Conservation (phyloP, 2,888 invertebrate genomes). For the Eueremaeus valkanovi region DNA sequence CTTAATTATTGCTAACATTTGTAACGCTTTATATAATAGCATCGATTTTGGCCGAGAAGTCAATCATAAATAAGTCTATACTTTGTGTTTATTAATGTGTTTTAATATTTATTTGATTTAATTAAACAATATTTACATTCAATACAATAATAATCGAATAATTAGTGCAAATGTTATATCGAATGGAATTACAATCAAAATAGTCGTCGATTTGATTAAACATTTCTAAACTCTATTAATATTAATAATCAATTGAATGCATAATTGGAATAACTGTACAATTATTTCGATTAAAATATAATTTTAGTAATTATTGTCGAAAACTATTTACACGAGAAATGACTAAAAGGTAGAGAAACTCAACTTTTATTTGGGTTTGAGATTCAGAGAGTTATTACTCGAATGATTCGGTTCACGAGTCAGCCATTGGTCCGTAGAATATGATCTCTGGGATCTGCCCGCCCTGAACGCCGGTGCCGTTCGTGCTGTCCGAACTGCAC, state of each 20-base stretch:
- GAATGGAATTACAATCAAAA: no score
- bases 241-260: neutral
- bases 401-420: conserved; percentile 2
- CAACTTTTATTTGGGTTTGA: neutral
- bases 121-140: no score
- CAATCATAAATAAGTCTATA: no score
- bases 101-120: no score
- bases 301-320: neutral
- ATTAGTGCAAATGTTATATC: no score
- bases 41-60: no score
- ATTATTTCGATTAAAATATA: neutral
- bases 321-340: neutral
- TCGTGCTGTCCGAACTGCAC: conserved; percentile 93
- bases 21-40: no score
- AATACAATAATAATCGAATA: no score
- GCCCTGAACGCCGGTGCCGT: conserved; percentile 94
- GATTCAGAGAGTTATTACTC: neutral
- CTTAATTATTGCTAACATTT: no score
- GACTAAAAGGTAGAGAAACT: conserved; percentile 5
- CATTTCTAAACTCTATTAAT: no score
- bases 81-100: no score
- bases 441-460: conserved; percentile 96
- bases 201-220: no score
- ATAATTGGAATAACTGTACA: conserved; percentile 2
- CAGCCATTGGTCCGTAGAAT: conserved; percentile 75